phyloP scores from a whole-genome alignment of 2,888 invertebrate species.

The Pristionchus entomophagus region DNA sequence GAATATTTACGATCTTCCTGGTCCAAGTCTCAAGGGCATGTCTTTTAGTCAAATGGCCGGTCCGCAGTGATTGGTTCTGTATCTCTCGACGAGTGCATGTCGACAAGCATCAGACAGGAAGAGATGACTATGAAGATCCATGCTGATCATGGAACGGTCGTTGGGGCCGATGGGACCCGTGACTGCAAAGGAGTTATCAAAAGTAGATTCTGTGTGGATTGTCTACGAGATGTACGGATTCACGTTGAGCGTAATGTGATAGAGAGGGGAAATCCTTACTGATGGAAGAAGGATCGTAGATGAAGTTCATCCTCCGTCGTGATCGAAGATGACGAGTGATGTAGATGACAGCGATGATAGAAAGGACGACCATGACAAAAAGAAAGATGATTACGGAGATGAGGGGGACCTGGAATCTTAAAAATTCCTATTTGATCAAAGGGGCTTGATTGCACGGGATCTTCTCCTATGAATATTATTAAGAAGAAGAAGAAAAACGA shows the following conservation, averaged over 20 bases:
- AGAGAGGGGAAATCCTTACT: neutral
- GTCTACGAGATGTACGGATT: too few relatives aligned
- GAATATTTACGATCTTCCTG: too few relatives aligned
- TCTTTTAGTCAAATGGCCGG: neutral
- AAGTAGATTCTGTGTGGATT: too few relatives aligned
- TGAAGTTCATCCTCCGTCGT: slow-evolving; percentile 9
- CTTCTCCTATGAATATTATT: too few relatives aligned
- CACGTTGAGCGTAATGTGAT: too few relatives aligned
- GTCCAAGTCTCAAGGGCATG: too few relatives aligned
- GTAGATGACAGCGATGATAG: slow-evolving; percentile 21
- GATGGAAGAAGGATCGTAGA: slow-evolving; percentile 8
- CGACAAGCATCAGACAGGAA: neutral
- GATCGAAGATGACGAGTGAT: neutral
- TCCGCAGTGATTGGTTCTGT: neutral
- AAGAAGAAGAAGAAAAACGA: neutral
- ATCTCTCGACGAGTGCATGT: neutral
- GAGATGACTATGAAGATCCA: slow-evolving; percentile 18
- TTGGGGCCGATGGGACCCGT: neutral
- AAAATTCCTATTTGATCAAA: too few relatives aligned
- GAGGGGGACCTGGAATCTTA: neutral
- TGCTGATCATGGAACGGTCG: neutral
- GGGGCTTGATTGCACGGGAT: too few relatives aligned
- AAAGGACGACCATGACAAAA: slow-evolving; percentile 10
- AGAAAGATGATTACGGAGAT: slow-evolving; percentile 10
- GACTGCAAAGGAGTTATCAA: neutral